These are phyloP conservation scores for Lichenostomus cassidix DNA, from an alignment of 2,113 vertebrate genomes.

Conservation along the genomic window DNA sequence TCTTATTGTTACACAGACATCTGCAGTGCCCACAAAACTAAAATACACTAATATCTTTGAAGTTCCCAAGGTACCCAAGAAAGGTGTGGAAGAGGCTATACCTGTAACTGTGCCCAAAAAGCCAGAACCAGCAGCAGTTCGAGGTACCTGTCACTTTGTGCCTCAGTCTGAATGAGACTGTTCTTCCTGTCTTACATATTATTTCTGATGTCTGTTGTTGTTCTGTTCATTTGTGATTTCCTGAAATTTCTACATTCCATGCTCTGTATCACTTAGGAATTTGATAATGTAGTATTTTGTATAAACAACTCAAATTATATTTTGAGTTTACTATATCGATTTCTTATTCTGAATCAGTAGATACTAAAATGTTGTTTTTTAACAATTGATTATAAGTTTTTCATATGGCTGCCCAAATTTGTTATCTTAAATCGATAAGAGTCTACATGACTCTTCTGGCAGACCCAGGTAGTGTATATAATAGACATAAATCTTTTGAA, in stretches of 20 bases:
- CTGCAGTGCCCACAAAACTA: background rate
- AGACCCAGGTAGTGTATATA: background rate
- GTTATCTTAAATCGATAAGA: background rate
- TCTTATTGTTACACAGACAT: background rate
- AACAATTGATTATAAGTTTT: background rate
- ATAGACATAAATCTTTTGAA: background rate
- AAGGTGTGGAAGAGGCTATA: constrained; percentile 55
- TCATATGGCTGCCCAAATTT: background rate
- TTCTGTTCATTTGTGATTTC: background rate
- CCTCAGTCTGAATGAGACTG: background rate
- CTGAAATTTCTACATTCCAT: accelerated
- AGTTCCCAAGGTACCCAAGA: constrained; percentile 63
- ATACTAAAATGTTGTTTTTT: background rate
- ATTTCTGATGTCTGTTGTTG: background rate
- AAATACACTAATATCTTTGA: constrained; percentile 75
- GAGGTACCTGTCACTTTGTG: constrained; percentile 14
- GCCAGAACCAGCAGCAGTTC: constrained; percentile 21
- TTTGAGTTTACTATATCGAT: background rate
- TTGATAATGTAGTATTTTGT: background rate
- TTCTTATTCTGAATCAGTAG: background rate
- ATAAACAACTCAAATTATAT: background rate
- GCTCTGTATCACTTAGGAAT: background rate
- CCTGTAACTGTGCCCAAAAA: constrained; percentile 58
- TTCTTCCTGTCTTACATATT: background rate
- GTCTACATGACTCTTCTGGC: background rate